Conservation (phyloP, 2,113 vertebrate species). For the Trematomus loennbergii region DNA sequence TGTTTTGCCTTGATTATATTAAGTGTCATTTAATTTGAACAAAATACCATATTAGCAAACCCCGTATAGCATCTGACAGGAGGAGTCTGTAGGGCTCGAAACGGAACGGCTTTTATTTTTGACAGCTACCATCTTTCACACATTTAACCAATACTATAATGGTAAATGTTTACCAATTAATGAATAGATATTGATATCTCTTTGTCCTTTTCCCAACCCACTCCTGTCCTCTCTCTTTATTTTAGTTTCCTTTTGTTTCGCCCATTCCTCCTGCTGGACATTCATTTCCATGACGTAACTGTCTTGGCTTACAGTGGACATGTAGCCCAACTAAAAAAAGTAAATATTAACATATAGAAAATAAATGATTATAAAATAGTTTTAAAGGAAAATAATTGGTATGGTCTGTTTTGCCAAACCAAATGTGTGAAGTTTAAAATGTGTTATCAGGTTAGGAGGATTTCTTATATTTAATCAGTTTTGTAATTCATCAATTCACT, state of each 20-base stretch:
- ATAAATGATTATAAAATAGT: neutral
- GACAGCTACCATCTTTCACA: slow-evolving; percentile 4
- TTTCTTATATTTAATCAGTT: neutral
- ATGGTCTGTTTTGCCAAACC: neutral
- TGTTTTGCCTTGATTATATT: rapidly evolving
- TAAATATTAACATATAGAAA: neutral
- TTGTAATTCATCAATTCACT: neutral
- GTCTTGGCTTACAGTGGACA: slow-evolving; percentile 69
- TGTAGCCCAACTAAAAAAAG: slow-evolving; percentile 33
- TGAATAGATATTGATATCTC: neutral
- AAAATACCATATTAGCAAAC: neutral
- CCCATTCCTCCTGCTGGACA: slow-evolving; percentile 72
- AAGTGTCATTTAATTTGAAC: neutral
- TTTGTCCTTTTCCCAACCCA: neutral
- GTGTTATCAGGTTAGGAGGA: neutral
- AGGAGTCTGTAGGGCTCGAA: neutral
- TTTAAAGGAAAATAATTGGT: neutral
- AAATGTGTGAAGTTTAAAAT: neutral
- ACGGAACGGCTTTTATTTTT: slow-evolving; percentile 24
- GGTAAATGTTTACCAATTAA: neutral
- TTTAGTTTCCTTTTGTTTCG: slow-evolving; percentile 78
- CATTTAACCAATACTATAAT: neutral
- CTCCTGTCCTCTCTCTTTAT: slow-evolving; percentile 7
- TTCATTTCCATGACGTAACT: slow-evolving; percentile 86
- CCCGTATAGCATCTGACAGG: slow-evolving; percentile 24